A percentile compares a stretch with the other conserved stretches of the same genome.
phyloP scores from a whole-genome alignment of 2,888 invertebrate genomes.

The Drosophila hamatofila region DNA sequence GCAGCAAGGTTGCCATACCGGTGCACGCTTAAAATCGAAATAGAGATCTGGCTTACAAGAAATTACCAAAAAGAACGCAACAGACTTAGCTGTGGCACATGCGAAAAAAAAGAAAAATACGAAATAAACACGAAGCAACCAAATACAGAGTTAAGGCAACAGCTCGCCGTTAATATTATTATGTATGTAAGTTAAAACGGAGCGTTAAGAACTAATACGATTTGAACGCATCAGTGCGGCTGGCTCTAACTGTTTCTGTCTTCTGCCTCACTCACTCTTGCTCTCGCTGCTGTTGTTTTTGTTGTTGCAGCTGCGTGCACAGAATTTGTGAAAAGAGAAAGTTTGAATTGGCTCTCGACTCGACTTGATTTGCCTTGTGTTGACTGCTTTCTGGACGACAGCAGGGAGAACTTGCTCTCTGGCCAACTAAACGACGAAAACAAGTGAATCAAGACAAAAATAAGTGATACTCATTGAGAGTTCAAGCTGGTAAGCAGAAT shows the following conservation, averaged over 20 bases:
- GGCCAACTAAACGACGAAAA: not conserved
- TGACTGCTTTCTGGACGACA: not conserved
- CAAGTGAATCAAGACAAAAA: conserved; percentile 1
- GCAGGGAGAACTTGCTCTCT: not conserved
- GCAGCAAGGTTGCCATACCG: conserved; percentile 22
- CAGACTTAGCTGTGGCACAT: conserved; percentile 14
- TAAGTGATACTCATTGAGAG: not conserved
- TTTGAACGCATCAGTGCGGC: conserved; percentile 40
- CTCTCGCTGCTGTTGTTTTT: conserved; percentile 7
- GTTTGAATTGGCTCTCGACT: conserved; percentile 44
- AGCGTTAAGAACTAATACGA: conserved; percentile 36
- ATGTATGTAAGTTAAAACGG: conserved; percentile 5
- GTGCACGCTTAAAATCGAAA: conserved; percentile 5
- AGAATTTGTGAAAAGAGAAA: conserved; percentile 82
- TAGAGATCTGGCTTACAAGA: conserved; percentile 45
- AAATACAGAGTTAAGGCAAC: not conserved
- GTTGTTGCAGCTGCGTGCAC: conserved; percentile 55
- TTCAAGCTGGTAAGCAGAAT: conserved; percentile 13
- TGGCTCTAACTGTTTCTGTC: conserved; percentile 22
- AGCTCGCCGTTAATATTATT: not conserved
- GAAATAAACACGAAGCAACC: not conserved
- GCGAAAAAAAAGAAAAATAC: too few species aligned
- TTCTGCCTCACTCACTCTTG: not conserved
- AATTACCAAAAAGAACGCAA: conserved; percentile 27
- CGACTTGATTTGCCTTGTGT: conserved; percentile 3